phyloP scores from a whole-genome alignment of 2,888 invertebrate species.

The Timema podura region DNA sequence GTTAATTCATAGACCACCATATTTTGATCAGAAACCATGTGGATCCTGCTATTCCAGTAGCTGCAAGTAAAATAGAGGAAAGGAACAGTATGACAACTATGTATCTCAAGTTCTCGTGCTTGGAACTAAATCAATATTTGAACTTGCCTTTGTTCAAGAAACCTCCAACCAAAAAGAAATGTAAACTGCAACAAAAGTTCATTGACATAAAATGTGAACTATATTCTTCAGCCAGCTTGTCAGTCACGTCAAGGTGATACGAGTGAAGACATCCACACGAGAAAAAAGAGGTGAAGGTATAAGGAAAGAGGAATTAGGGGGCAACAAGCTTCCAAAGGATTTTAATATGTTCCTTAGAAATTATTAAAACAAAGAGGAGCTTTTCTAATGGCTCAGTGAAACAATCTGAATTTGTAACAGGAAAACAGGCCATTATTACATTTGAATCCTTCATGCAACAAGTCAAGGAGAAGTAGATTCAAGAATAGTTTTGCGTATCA shows the following conservation, averaged over 20 bases:
- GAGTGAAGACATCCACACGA: not conserved
- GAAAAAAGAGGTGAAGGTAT: not conserved
- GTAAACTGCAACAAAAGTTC: too few species aligned
- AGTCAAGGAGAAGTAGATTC: slow-evolving; percentile 4
- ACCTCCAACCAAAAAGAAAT: slow-evolving; percentile 4
- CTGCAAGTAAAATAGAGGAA: not conserved
- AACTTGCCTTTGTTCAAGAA: not conserved
- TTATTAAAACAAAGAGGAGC: not conserved
- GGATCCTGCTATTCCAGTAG: too few species aligned
- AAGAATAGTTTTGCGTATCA: not conserved
- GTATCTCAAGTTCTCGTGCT: slow-evolving; percentile 5
- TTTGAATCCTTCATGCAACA: not conserved
- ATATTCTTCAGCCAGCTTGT: slow-evolving; percentile 8
- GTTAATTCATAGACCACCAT: not conserved
- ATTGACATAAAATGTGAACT: not conserved
- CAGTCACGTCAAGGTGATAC: not conserved
- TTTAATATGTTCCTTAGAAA: slow-evolving; percentile 1
- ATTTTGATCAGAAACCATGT: not conserved
- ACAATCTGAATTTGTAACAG: not conserved
- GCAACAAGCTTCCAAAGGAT: not conserved
- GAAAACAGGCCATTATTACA: not conserved
- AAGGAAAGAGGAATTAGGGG: not conserved
- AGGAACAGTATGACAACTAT: not conserved
- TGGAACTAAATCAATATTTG: slow-evolving; percentile 2
- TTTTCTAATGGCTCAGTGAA: not conserved